Base-by-base conservation (phyloP, 2,113 vertebrate genomes). In the Microcebus tavaratra region DNA sequence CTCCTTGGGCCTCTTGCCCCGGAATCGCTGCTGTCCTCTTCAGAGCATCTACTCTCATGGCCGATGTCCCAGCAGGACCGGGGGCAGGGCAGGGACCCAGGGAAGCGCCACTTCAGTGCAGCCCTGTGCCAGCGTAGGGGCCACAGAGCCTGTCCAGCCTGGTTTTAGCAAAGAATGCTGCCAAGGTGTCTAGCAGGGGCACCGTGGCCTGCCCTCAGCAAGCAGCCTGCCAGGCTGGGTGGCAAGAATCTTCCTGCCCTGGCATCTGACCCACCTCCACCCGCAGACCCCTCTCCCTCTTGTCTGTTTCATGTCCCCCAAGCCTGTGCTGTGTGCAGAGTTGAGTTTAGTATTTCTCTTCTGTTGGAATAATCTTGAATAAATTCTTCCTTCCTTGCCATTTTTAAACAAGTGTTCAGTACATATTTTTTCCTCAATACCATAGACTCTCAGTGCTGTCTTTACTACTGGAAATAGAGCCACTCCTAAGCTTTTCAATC, bases 331-430 rank as follows among this genome's bases (percentile, higher is more conserved):
- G 31, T 53, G 25, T 13, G 31, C 17, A 21, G 48, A 53, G 27
- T 8, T 18, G 31, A 18, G 36, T 45, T 39, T 10, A 42, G 42
- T 2, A 8, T 48, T 20, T 50, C 42, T 34, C 45, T 7, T 68
- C 12, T 2, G 0, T 42, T 2, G 23, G 17, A 5, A 7, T 8
- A 11, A 10, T n/a, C 29, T 13, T 23, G 4, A 25, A 5, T 4
- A 20, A 15, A 61, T 36, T 61, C 4, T 57, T 57, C 55, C 55
- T 13, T 61, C 23, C 9, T 79, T 34, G 27, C 17, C 36, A 5
- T 6, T 34, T 31, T 42, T 53, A 2, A 68, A 20, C 11, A 55
- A 65, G 11, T 6, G 25, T 65, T 25, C 14, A 15, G 31, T 21
- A 50, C 14, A 15, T 25, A 7, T 14, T 34, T 45, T 48, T 84